A percentile compares a stretch with the other conserved stretches of the same genome.
Evolutionary conservation across 2,888 invertebrate genomes (phyloP).

Genomic region (Lepidonotus clava): DNA sequence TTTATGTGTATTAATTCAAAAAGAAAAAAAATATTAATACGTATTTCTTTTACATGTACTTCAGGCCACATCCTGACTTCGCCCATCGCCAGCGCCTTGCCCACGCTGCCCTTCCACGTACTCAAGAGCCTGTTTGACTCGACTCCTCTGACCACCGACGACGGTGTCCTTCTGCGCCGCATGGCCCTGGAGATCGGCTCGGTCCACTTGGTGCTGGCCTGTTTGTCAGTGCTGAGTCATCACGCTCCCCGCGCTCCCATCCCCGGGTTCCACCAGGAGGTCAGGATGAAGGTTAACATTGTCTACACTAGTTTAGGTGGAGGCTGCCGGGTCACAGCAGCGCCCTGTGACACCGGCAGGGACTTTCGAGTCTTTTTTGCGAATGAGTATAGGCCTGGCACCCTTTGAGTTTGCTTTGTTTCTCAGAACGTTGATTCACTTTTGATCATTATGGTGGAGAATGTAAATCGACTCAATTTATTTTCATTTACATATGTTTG

Average conservation of each 20-base stretch:
- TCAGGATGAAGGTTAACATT: constrained; percentile 62
- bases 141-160: constrained; percentile 88
- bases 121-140: constrained; percentile 88
- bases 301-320: constrained; percentile 33
- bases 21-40: too few species aligned
- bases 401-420: not conserved
- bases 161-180: constrained; percentile 87
- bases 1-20: too few species aligned
- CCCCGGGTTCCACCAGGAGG: constrained; percentile 80
- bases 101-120: constrained; percentile 87
- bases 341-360: too few species aligned
- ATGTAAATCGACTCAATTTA: too few species aligned
- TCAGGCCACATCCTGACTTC: constrained; percentile 86
- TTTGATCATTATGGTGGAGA: too few species aligned
- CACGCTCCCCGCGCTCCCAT: constrained; percentile 79
- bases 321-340: not conserved
- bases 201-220: constrained; percentile 91
- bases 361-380: too few species aligned
- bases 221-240: constrained; percentile 91
- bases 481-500: too few species aligned
- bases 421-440: too few species aligned
- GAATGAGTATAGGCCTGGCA: too few species aligned
- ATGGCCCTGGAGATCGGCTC: constrained; percentile 92
- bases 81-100: constrained; percentile 85
- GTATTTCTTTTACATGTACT: too few species aligned